Percentiles rank a stretch among this genome's conserved stretches.
Conservation (phyloP, 2,888 invertebrate species). For the Ochropleura leucogaster region DNA sequence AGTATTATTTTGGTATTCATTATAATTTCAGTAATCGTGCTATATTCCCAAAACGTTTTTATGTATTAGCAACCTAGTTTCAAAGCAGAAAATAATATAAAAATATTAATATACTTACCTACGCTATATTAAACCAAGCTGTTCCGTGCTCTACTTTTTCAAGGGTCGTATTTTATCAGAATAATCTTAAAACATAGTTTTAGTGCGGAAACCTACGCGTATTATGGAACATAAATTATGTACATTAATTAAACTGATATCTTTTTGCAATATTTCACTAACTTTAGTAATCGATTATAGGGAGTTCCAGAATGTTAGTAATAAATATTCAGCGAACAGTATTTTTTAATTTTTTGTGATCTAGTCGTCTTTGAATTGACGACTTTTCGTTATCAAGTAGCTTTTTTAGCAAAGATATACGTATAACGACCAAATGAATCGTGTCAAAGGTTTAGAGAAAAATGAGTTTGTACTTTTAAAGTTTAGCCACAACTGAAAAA, state of each 20-base stretch:
- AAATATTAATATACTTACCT: neutral
- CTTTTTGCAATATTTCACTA: constrained; percentile 26
- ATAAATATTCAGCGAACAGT: neutral
- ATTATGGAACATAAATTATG: constrained; percentile 25
- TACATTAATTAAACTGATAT: constrained; percentile 35
- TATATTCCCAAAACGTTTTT: constrained; percentile 8
- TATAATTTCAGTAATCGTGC: neutral
- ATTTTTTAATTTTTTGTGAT: neutral
- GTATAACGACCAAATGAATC: neutral
- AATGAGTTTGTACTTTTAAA: no score
- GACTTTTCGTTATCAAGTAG: neutral
- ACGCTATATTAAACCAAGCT: constrained; percentile 23
- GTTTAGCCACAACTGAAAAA: no score
- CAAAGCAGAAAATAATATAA: constrained; percentile 20
- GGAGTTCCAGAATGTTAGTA: neutral
- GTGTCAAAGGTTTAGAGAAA: neutral
- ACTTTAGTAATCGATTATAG: neutral
- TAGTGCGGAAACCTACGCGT: constrained; percentile 39
- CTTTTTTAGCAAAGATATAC: neutral
- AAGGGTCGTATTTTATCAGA: constrained; percentile 55
- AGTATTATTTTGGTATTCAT: constrained; percentile 34
- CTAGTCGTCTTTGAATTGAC: neutral
- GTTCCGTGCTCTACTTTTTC: constrained; percentile 48
- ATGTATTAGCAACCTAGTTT: constrained; percentile 33
- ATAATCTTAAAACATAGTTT: constrained; percentile 46